A percentile compares a stretch with the other conserved stretches of the same genome.
Conservation (phyloP, 2,888 invertebrate species). For the Anthrax anthrax region DNA sequence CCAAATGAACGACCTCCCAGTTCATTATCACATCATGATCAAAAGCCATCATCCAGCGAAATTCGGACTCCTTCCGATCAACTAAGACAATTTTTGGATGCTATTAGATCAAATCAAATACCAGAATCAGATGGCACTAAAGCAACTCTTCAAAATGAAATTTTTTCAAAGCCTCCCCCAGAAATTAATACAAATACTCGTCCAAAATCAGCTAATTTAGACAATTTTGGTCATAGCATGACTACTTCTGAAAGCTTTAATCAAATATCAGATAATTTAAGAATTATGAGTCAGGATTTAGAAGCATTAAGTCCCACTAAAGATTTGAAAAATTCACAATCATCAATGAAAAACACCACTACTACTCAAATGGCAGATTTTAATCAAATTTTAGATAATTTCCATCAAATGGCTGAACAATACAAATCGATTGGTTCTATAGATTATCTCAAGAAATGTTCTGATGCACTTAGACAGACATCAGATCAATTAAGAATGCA, state of each 20-base stretch:
- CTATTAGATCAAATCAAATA: slow-evolving; percentile 33
- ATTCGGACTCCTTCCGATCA: slow-evolving; percentile 32
- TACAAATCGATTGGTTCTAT: slow-evolving; percentile 33
- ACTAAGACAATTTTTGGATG: slow-evolving; percentile 30
- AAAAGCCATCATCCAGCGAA: background rate
- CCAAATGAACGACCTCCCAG: background rate
- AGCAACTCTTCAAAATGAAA: background rate
- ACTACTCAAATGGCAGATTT: slow-evolving; percentile 24
- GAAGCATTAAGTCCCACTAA: slow-evolving; percentile 28
- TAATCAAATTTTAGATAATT: slow-evolving; percentile 33
- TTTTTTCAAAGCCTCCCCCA: background rate
- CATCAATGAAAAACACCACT: slow-evolving; percentile 6
- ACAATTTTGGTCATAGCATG: slow-evolving; percentile 25
- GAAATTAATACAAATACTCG: background rate
- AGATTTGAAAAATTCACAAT: slow-evolving; percentile 1
- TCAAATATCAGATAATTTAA: slow-evolving; percentile 32
- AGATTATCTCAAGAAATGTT: slow-evolving; percentile 33
- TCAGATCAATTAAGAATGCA: slow-evolving; percentile 28
- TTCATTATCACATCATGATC: slow-evolving; percentile 4
- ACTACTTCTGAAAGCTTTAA: slow-evolving; percentile 32
- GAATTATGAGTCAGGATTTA: slow-evolving; percentile 32
- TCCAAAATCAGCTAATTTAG: slow-evolving; percentile 14
- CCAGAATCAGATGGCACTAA: slow-evolving; percentile 24
- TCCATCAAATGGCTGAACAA: slow-evolving; percentile 33
- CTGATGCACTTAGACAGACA: slow-evolving; percentile 32